Evolutionary conservation across 2,888 invertebrate species (phyloP), one percentile per base, ranked within the genome.

Genomic region (Atrina japonica): DNA sequence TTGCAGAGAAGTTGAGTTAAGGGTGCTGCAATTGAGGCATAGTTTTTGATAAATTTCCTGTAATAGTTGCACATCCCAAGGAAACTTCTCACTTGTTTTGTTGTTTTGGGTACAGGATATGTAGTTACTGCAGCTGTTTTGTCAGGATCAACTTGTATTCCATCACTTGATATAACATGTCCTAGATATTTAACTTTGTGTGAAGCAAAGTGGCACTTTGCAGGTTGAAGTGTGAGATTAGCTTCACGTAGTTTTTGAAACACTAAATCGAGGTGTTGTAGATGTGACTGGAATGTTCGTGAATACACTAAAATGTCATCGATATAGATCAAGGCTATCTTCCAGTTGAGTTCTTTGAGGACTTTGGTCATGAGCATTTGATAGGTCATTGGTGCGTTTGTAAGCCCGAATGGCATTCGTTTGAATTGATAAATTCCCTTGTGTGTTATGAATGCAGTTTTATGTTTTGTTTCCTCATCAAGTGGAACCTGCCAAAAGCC

Each of bases 251-350:
- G 60, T 47, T 59, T 67, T 18, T 69, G 40, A 25, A 79, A 75
- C 1, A 81, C 65, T 18, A 53, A 18, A 14, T 61, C 45, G 0
- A 79, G 47, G 49, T 81, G 73, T 25, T 61, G 11, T 16, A 78
- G 50, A 56, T 75, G 78, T 27, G 71, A 52, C 2, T 71, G 61
- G 47, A 81, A 70, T 27, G 60, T 50, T 11, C 66, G 41, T 16
- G 64, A 68, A 43, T 71, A 78, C 23, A 76, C 66, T 14, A 76
- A 49, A 3, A 80, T 56, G 49, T 81, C 77, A 70, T 83, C 81
- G 30, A 80, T 65, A 50, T 81, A 81, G n/a, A 77, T 66, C 16
- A 81, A 21, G 9, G 66, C 73, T n/a, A 59, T 64, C 60, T 79
- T 77, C 60, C 72, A 80, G 23, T 75, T 70, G 1, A 72, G 47